Conservation (phyloP, 2,797 vertebrate genomes). For the Mastacembelus armatus region DNA sequence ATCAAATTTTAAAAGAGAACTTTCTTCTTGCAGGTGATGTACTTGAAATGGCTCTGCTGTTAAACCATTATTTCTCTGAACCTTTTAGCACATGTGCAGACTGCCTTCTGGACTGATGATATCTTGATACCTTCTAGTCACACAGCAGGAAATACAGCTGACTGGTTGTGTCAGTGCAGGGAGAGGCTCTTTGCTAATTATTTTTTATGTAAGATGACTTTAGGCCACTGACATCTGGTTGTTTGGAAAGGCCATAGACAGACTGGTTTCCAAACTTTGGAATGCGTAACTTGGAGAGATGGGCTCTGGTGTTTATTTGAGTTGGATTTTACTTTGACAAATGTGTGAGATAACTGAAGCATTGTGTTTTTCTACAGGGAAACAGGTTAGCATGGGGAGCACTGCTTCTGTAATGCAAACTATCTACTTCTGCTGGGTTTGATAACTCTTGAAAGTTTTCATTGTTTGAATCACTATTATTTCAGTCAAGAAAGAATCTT, state of each 20-base stretch:
- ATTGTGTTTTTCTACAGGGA: neutral
- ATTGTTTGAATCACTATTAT: too few relatives aligned
- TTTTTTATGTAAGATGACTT: conserved; percentile 29
- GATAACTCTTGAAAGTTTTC: too few relatives aligned
- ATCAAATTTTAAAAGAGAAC: neutral
- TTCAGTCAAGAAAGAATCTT: too few relatives aligned
- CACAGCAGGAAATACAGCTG: conserved; percentile 13
- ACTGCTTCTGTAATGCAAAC: neutral
- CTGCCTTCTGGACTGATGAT: conserved; percentile 25
- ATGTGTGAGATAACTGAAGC: neutral
- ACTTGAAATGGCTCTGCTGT: conserved; percentile 8
- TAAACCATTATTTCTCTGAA: conserved; percentile 25
- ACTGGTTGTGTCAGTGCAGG: conserved; percentile 20
- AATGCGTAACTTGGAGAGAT: neutral
- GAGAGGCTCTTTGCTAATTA: conserved; percentile 1
- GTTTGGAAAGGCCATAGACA: neutral
- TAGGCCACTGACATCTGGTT: conserved; percentile 15
- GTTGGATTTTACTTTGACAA: neutral
- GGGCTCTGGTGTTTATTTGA: neutral
- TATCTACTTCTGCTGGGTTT: too few relatives aligned
- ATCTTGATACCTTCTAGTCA: conserved; percentile 27
- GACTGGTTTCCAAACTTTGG: neutral
- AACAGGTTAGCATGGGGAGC: neutral
- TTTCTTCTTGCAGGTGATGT: conserved; percentile 8
- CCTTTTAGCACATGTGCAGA: conserved; percentile 13